These are phyloP conservation scores for Drosophila orosa DNA, from an alignment of 1,140 invertebrate genomes.

Conservation along the genomic window DNA sequence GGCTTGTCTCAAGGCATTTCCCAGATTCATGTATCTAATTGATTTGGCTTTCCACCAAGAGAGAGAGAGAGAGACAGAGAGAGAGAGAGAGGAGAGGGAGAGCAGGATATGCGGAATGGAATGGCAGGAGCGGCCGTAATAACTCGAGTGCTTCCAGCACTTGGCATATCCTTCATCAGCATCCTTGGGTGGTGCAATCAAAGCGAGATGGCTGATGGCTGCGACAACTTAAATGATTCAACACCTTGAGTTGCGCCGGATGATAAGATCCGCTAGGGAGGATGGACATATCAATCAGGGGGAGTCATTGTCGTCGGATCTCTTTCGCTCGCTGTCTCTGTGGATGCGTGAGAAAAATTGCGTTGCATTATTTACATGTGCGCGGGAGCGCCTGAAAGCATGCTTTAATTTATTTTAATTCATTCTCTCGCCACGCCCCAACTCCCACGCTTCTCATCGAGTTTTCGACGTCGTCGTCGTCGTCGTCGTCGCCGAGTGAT, in stretches of 20 bases:
- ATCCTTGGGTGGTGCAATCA: conserved; percentile 61
- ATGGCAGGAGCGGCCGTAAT: conserved; percentile 68
- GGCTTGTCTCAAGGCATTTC: conserved; percentile 7
- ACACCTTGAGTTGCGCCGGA: conserved; percentile 71
- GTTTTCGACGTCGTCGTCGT: conserved; percentile 22
- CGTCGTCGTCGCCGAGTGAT: conserved; percentile 60
- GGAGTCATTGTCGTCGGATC: conserved; percentile 30
- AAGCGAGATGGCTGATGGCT: conserved; percentile 40
- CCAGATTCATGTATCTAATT: conserved; percentile 64
- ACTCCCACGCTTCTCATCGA: conserved; percentile 6
- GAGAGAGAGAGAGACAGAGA: neutral
- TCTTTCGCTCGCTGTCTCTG: neutral
- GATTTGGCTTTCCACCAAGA: conserved; percentile 47
- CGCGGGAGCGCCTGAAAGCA: conserved; percentile 74
- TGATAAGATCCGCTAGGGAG: conserved; percentile 61
- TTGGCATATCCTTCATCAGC: conserved; percentile 41
- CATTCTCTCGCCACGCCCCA: conserved; percentile 45
- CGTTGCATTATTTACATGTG: conserved; percentile 77
- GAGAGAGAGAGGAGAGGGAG: neutral
- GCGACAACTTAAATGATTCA: conserved; percentile 76
- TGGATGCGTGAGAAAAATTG: conserved; percentile 71
- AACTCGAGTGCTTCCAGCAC: conserved; percentile 55
- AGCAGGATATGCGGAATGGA: conserved; percentile 17
- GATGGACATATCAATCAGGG: conserved; percentile 75
- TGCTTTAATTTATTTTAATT: conserved; percentile 83